Conservation (phyloP, 1,140 invertebrate species). For the Brachionus paranguensis region DNA sequence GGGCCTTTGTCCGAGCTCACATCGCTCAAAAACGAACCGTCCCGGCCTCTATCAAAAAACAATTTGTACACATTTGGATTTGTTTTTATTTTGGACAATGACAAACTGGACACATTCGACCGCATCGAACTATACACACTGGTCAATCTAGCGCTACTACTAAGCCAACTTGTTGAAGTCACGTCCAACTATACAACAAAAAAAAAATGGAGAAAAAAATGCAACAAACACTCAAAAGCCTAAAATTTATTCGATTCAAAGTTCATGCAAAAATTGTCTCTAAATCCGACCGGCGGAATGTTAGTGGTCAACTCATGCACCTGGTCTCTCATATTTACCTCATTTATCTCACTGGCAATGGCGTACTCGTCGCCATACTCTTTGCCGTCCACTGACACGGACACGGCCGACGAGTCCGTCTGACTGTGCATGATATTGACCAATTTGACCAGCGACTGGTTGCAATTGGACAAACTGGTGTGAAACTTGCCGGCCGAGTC, state of each 20-base stretch:
- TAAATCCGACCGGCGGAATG: slow-evolving; percentile 23
- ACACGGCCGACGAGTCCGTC: slow-evolving; percentile 1
- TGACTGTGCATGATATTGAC: not conserved
- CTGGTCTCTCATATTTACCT: not conserved
- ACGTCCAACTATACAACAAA: not conserved
- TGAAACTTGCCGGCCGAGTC: not conserved
- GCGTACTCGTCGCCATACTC: not conserved
- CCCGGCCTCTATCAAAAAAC: not conserved
- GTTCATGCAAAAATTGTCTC: slow-evolving; percentile 14
- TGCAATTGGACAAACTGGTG: not conserved
- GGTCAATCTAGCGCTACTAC: not conserved
- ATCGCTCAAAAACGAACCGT: not conserved
- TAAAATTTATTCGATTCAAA: slow-evolving; percentile 3
- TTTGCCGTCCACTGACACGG: not conserved
- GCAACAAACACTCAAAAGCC: not conserved
- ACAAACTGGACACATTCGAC: not conserved
- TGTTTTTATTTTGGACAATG: not conserved
- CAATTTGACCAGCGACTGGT: not conserved
- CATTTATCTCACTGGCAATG: not conserved
- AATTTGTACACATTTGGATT: slow-evolving; percentile 35
- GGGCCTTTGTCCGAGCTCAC: not conserved
- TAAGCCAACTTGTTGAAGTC: not conserved
- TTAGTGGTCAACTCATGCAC: slow-evolving; percentile 4
- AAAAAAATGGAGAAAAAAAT: not conserved
- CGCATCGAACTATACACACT: not conserved